These are phyloP conservation scores for Pituophis catenifer DNA, from an alignment of 2,113 vertebrate species.

Conservation along the genomic window DNA sequence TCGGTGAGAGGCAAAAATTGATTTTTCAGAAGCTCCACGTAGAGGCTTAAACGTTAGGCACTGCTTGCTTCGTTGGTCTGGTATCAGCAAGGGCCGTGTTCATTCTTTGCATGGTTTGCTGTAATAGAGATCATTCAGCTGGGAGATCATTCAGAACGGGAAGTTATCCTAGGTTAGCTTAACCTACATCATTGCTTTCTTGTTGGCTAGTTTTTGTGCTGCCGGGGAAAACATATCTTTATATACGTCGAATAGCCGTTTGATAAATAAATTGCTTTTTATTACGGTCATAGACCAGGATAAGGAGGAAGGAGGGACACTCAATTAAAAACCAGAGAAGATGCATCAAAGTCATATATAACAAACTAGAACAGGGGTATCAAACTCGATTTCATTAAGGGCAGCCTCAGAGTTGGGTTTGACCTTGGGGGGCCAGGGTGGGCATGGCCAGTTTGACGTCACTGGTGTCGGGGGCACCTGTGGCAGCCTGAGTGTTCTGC, in stretches of 20 bases:
- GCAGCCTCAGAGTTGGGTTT: too few species aligned
- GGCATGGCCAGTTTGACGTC: too few species aligned
- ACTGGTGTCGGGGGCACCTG: too few species aligned
- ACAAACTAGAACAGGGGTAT: too few species aligned
- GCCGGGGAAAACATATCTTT: not conserved
- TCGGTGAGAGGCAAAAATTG: not conserved
- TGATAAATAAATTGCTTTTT: not conserved
- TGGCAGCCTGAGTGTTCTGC: too few species aligned
- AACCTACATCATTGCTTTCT: not conserved
- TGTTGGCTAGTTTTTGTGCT: not conserved
- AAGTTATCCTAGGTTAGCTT: not conserved
- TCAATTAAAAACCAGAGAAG: not conserved
- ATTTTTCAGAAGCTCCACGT: not conserved
- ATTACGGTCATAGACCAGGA: not conserved
- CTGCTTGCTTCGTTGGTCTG: not conserved
- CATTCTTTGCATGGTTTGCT: not conserved
- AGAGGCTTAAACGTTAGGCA: not conserved
- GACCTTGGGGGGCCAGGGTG: too few species aligned
- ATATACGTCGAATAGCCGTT: not conserved
- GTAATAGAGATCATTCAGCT: not conserved
- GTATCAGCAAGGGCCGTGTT: not conserved
- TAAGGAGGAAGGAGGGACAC: not conserved
- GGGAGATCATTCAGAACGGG: not conserved
- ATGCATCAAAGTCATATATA: too few species aligned
- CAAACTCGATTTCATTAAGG: too few species aligned